Base-by-base conservation (phyloP, 2,888 invertebrate species). In the Pyrochroa serraticornis region DNA sequence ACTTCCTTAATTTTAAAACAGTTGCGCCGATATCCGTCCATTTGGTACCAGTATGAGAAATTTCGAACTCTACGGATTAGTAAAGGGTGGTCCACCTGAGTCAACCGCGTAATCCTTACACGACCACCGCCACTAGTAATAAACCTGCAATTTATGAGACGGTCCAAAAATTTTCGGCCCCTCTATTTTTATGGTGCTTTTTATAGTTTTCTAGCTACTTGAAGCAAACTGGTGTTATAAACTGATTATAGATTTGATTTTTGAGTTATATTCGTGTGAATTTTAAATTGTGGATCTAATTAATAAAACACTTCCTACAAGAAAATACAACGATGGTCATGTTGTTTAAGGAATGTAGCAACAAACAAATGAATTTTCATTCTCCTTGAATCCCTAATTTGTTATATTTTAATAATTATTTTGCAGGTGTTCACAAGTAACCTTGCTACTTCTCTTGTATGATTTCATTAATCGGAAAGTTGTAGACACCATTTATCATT, bases 401-500 rank as follows among this genome's bases (percentile, higher is more conserved):
- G 57, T 49, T 44, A 52, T 60, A 60, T 57, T 57, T 60, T 53
- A 60, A 60, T 60, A 49, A 43, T 39, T 42, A 60, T 60, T 60
- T 60, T 57, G 60, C 60, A 60, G 60, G 60, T 60, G 60, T 60
- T 60, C 57, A 54, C 39, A 35, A 43, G 48, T 60, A 57, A 34
- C 53, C 57, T 60, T 57, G 57, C 55, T 50, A 47, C 51, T 39
- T 44, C 35, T 54, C 9, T 50, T 42, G 46, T 51, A 50, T 50
- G 49, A 54, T 50, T 59, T 50, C 50, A 54, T 59, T 46, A 50
- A 49, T 49, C 39, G 49, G 45, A 48, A 39, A 58, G 32, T 31
- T 48, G 45, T 36, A 54, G 44, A 52, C 38, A 44, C 31, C 36
- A 45, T 44, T 8, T 32, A 58, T 58, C 53, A 58, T 58, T 12